A percentile compares a stretch with the other conserved stretches of the same genome.
Evolutionary conservation across 2,888 invertebrate species (phyloP).

Genomic region (Nineta flava): DNA sequence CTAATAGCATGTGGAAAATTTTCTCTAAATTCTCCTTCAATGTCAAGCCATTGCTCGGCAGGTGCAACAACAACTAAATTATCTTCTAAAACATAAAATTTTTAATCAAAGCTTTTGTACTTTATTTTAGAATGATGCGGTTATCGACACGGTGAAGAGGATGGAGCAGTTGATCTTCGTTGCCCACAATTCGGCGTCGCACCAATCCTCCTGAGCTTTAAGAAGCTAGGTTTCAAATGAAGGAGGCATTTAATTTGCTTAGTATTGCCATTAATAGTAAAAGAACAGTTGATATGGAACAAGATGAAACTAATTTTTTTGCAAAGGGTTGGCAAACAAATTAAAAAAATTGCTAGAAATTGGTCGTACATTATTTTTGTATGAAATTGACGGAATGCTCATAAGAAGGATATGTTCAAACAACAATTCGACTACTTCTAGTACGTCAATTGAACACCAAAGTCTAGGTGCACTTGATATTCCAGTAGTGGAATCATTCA

Average conservation of each 20-base stretch:
- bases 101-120: too few relatives aligned
- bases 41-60: constrained; percentile 1
- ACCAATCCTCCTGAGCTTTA: constrained; percentile 9
- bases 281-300: constrained; percentile 6
- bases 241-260: constrained; percentile 5
- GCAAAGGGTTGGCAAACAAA: constrained; percentile 12
- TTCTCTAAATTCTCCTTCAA: constrained; percentile 5
- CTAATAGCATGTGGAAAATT: constrained; percentile 12
- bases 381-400: constrained; percentile 11
- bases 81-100: background rate
- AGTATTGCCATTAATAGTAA: constrained; percentile 1
- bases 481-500: too few relatives aligned
- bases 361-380: constrained; percentile 10
- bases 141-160: background rate
- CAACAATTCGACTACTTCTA: background rate
- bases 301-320: constrained; percentile 12
- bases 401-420: background rate
- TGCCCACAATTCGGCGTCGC: background rate
- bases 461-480: too few relatives aligned
- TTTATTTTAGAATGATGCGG: background rate
- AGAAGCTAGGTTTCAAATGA: constrained; percentile 9
- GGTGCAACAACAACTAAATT: constrained; percentile 11
- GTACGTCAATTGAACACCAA: background rate
- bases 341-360: constrained; percentile 11
- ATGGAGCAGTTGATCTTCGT: background rate